A percentile compares a stretch with the other conserved stretches of the same genome.
These are phyloP conservation scores for Drosophila virilis DNA, from an alignment of 1,140 invertebrate genomes.

Conservation along the genomic window DNA sequence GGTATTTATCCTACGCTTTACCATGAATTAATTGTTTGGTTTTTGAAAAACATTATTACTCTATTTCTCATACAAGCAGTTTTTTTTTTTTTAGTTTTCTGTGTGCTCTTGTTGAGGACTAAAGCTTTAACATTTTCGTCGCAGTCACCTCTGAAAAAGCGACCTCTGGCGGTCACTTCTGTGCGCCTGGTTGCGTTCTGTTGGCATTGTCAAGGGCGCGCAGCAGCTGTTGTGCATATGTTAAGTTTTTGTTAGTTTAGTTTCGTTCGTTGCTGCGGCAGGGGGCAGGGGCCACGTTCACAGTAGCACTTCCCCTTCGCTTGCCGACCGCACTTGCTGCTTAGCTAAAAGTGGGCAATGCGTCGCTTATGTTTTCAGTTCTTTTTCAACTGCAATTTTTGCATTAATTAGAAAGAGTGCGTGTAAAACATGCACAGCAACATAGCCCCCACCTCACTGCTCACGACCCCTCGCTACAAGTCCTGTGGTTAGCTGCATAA, in stretches of 20 bases:
- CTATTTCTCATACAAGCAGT: too few species aligned
- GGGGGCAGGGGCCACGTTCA: constrained; percentile 1
- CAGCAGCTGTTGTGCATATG: constrained; percentile 32
- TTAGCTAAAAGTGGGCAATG: constrained; percentile 48
- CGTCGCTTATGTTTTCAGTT: constrained; percentile 51
- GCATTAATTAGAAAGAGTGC: constrained; percentile 77
- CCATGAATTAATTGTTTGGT: too few species aligned
- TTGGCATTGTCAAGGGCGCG: constrained; percentile 72
- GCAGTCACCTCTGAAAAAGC: constrained; percentile 12
- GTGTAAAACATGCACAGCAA: constrained; percentile 35
- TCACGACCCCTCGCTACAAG: constrained; percentile 22
- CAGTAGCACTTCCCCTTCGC: not conserved
- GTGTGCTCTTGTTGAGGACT: not conserved
- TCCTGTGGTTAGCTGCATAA: constrained; percentile 53
- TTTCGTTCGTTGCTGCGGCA: constrained; percentile 14
- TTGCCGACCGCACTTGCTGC: not conserved
- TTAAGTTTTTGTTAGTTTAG: constrained; percentile 19
- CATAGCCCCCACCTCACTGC: not conserved
- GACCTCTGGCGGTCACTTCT: constrained; percentile 61
- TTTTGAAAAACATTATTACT: too few species aligned
- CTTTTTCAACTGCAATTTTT: constrained; percentile 59
- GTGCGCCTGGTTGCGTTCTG: constrained; percentile 48
- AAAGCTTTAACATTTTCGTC: not conserved
- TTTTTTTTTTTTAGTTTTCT: too few species aligned
- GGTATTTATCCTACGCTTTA: too few species aligned